Base-by-base conservation (phyloP, 2,888 invertebrate species). In the Lithophane socia region DNA sequence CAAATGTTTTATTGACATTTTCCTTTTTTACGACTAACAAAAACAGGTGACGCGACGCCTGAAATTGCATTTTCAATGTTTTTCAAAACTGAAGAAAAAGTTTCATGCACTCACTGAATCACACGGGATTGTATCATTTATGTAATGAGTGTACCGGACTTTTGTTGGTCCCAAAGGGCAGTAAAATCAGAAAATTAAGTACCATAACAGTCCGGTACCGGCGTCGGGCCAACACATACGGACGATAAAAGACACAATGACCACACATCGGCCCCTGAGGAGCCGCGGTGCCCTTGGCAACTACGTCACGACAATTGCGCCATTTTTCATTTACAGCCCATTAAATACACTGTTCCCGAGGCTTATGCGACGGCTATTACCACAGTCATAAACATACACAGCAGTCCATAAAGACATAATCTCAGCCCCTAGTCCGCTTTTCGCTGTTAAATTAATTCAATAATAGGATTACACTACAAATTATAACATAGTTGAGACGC, bases 271-370 rank as follows among this genome's bases (percentile, higher is more conserved):
- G 60, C 73, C 83, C 82, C 83, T 67, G 75, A 79, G 87, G 86
- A 83, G 80, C 75, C 83, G 80, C 81, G 73, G 77, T 85, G 84
- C 87, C 91, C 90, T 89, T 83, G 87, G 88, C 84, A 89, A 76
- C 89, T 86, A 87, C 83, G 87, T 87, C 90, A 90, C 90, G 86
- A 90, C 90, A 91, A 92, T 92, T 88, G 88, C 89, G 88, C 88
- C 92, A 90, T 94, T 93, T 93, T 94, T 94, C 94, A 94, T 94
- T 94, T 93, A 94, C 94, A 94, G 91, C 83, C 93, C 94, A 93
- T 94, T 94, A 92, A 93, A 90, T 91, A 90, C 91, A 90, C 91
- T 87, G 91, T 90, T 89, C 84, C 87, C 87, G 85, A 84, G 88
- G 91, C 91, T 92, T 89, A 90, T 87, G 89, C 90, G 91, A 91